Percentiles rank a stretch among this genome's conserved stretches.
phyloP scores from a whole-genome alignment of 2,888 invertebrate genomes.

The Elegia similella region DNA sequence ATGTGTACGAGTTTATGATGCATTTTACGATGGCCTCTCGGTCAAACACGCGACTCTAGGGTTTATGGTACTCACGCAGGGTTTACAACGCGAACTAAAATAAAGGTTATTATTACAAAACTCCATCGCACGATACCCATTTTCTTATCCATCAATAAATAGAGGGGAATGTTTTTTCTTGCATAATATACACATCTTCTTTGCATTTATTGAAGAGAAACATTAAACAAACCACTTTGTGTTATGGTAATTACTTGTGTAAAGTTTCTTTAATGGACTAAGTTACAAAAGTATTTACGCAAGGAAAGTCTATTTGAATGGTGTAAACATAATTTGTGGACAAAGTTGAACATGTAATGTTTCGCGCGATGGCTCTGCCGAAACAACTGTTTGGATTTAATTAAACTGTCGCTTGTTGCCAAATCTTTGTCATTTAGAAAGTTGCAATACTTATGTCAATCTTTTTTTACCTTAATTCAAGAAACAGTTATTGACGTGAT shows the following conservation, averaged over 20 bases:
- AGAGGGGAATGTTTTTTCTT: conserved; percentile 16
- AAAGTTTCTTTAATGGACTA: conserved; percentile 70
- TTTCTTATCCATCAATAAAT: conserved; percentile 14
- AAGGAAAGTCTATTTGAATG: conserved; percentile 70
- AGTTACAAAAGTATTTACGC: conserved; percentile 72
- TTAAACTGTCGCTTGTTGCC: conserved; percentile 56
- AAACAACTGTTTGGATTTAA: conserved; percentile 63
- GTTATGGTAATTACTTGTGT: conserved; percentile 69
- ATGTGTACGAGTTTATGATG: conserved; percentile 67
- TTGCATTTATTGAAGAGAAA: conserved; percentile 49
- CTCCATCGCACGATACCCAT: conserved; percentile 25
- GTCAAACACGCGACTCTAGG: conserved; percentile 71
- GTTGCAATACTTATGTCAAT: not conserved
- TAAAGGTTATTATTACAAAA: conserved; percentile 46
- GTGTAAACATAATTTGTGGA: conserved; percentile 76
- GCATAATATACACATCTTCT: conserved; percentile 34
- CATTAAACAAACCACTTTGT: conserved; percentile 61
- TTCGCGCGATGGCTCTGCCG: conserved; percentile 55
- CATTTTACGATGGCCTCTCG: conserved; percentile 71
- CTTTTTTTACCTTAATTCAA: not conserved
- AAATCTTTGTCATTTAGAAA: conserved; percentile 25
- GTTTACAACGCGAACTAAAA: conserved; percentile 59
- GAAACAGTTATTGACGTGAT: too few relatives aligned
- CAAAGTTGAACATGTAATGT: conserved; percentile 68
- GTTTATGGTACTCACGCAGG: conserved; percentile 64